Conservation (phyloP, 1,140 invertebrate genomes). For the Lucilia sericata region DNA sequence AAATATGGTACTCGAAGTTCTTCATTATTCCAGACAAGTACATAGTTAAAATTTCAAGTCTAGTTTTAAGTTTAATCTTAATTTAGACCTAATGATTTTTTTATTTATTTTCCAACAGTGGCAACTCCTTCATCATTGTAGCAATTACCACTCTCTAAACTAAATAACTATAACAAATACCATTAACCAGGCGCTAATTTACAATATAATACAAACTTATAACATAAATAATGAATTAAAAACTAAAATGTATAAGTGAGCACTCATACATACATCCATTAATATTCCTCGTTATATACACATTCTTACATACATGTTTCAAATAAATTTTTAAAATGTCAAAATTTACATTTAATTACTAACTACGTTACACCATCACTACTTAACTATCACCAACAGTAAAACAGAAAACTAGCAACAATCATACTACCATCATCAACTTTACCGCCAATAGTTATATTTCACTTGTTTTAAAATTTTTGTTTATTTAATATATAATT, state of each 20-base stretch:
- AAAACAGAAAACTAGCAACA: too few relatives aligned
- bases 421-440: too few relatives aligned
- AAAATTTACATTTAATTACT: constrained; percentile 43
- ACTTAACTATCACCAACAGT: neutral
- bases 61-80: too few relatives aligned
- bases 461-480: too few relatives aligned
- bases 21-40: too few relatives aligned
- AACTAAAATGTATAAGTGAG: neutral
- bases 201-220: constrained; percentile 27
- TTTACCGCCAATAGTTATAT: too few relatives aligned
- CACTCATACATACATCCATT: neutral
- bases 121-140: neutral
- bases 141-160: neutral
- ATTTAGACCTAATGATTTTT: too few relatives aligned
- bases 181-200: constrained; percentile 38
- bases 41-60: too few relatives aligned
- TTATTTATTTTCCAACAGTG: neutral
- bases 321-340: constrained; percentile 38
- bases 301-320: neutral
- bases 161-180: neutral
- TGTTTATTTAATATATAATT: too few relatives aligned
- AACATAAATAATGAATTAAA: constrained; percentile 32
- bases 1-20: too few relatives aligned
- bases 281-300: neutral
- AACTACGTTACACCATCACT: constrained; percentile 18